Evolutionary conservation across 2,888 invertebrate genomes (phyloP).

Genomic region (Thalpophila matura): DNA sequence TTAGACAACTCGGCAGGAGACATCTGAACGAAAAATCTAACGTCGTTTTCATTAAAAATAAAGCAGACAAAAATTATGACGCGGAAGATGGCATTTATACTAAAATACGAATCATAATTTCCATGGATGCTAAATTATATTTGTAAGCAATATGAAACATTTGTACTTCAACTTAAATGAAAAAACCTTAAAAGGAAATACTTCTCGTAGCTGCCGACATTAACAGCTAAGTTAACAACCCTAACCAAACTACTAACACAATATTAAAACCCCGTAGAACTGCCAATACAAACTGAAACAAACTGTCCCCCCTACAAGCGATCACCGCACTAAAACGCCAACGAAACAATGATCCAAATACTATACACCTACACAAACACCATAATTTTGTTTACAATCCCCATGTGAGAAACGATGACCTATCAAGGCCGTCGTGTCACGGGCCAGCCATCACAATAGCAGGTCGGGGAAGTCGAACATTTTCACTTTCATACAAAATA

Average conservation of each 20-base stretch:
- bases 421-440: slow-evolving; percentile 84
- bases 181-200: too few species aligned
- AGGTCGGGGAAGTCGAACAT: slow-evolving; percentile 78
- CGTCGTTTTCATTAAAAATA: slow-evolving; percentile 3
- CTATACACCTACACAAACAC: slow-evolving; percentile 63
- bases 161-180: too few species aligned
- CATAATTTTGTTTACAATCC: slow-evolving; percentile 78
- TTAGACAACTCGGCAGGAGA: slow-evolving; percentile 4
- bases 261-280: neutral
- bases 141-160: neutral
- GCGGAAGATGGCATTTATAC: neutral
- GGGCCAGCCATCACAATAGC: slow-evolving; percentile 80
- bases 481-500: slow-evolving; percentile 84
- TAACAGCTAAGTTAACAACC: neutral
- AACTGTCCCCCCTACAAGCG: slow-evolving; percentile 13
- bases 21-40: slow-evolving; percentile 7
- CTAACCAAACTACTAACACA: slow-evolving; percentile 16
- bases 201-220: too few species aligned
- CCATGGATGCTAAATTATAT: neutral
- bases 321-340: slow-evolving; percentile 25
- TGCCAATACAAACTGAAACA: neutral
- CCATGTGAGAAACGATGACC: slow-evolving; percentile 76
- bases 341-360: slow-evolving; percentile 56
- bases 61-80: neutral
- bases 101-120: neutral